phyloP scores from a whole-genome alignment of 1,140 invertebrate genomes.

The Neocloeon triangulifer region DNA sequence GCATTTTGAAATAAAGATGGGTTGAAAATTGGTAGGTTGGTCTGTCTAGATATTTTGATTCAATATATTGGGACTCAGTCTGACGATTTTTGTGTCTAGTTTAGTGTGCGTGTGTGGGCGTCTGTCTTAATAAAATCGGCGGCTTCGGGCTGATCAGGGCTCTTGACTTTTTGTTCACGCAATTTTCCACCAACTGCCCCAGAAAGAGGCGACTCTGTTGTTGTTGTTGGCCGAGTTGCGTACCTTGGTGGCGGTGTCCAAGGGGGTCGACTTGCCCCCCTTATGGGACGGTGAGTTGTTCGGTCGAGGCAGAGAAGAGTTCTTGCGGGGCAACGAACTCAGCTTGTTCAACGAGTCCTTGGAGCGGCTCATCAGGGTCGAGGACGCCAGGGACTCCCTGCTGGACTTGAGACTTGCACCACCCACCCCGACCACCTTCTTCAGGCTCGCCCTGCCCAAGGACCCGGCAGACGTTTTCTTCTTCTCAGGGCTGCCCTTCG shows the following conservation, averaged over 20 bases:
- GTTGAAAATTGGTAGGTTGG: too few relatives aligned
- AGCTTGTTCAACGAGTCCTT: conserved; percentile 22
- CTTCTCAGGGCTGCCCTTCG: too few relatives aligned
- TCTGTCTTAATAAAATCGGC: conserved; percentile 11
- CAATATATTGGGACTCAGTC: too few relatives aligned
- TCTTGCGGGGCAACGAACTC: conserved; percentile 15
- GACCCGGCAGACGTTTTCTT: conserved; percentile 16
- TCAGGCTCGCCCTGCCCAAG: conserved; percentile 15
- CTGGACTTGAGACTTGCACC: conserved; percentile 19
- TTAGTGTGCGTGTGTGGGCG: conserved; percentile 15
- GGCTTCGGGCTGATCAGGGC: conserved; percentile 11
- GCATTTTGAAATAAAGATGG: too few relatives aligned
- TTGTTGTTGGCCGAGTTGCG: conserved; percentile 7
- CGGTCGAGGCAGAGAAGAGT: conserved; percentile 16
- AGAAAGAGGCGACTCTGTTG: conserved; percentile 7
- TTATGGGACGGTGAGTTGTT: conserved; percentile 16
- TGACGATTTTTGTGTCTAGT: too few relatives aligned
- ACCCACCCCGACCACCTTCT: conserved; percentile 12
- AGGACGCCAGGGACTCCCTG: conserved; percentile 32
- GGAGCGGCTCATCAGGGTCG: conserved; percentile 25
- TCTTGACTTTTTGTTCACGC: conserved; percentile 17
- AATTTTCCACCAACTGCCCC: conserved; percentile 13
- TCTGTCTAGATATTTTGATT: too few relatives aligned
- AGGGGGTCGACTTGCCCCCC: conserved; percentile 9
- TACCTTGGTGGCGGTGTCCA: conserved; percentile 13